Percentiles rank a stretch among this genome's conserved stretches.
phyloP scores from a whole-genome alignment of 2,797 vertebrate genomes.

The Enteromius treurensis region DNA sequence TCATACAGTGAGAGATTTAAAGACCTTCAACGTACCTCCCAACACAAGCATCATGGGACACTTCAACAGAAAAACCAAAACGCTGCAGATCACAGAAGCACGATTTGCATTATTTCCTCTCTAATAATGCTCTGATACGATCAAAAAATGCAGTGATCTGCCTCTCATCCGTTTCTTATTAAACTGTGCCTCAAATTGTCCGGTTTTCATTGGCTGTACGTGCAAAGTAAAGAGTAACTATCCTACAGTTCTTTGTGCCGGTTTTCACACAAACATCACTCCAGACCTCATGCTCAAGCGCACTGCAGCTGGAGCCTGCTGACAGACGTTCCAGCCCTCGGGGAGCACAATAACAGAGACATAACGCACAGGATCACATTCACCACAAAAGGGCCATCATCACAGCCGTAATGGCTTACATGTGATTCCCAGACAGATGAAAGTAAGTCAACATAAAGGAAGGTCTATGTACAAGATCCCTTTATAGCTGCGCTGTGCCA shows the following conservation, averaged over 20 bases:
- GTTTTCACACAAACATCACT: slow-evolving; percentile 24
- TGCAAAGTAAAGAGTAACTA: background rate
- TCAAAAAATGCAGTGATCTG: background rate
- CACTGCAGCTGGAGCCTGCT: slow-evolving; percentile 36
- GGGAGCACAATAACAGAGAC: slow-evolving; percentile 45
- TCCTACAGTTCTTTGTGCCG: background rate
- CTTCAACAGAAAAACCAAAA: background rate
- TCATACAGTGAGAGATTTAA: background rate
- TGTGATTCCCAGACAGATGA: slow-evolving; percentile 40
- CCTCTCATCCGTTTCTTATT: background rate
- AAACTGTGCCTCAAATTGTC: background rate
- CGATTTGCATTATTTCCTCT: background rate
- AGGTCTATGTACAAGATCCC: slow-evolving; percentile 11
- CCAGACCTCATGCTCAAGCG: slow-evolving; percentile 11
- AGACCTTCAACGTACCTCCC: background rate
- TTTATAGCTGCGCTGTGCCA: slow-evolving; percentile 27
- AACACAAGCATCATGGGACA: background rate
- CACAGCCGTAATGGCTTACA: slow-evolving; percentile 32
- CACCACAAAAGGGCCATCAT: slow-evolving; percentile 46
- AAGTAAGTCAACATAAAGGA: slow-evolving; percentile 39
- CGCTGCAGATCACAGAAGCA: background rate
- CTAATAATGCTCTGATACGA: background rate
- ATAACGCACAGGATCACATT: slow-evolving; percentile 27
- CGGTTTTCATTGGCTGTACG: background rate
- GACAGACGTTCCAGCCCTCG: slow-evolving; percentile 32